These are phyloP conservation scores for Xenus cinereus DNA, from an alignment of 2,113 vertebrate genomes.

Conservation along the genomic window DNA sequence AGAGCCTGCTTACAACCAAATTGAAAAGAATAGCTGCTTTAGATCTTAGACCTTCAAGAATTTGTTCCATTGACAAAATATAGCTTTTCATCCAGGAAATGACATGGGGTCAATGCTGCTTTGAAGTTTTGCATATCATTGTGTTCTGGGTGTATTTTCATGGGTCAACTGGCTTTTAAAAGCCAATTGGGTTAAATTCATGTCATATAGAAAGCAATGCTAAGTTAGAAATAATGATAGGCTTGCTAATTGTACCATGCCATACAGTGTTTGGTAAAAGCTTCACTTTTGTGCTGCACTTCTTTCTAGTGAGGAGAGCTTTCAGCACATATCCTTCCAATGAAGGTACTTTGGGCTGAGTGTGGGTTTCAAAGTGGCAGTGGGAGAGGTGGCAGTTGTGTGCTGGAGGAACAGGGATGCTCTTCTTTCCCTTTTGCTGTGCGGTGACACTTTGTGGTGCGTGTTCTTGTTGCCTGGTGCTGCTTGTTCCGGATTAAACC, in stretches of 20 bases:
- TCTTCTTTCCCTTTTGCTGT: not conserved
- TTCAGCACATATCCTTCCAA: not conserved
- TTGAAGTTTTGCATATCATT: not conserved
- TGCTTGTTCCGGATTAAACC: not conserved
- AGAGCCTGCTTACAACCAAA: not conserved
- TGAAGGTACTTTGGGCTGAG: not conserved
- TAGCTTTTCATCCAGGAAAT: not conserved
- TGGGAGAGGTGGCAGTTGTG: not conserved
- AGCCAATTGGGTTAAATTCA: not conserved
- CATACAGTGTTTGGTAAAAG: not conserved
- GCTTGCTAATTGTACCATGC: not conserved
- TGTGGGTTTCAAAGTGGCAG: not conserved
- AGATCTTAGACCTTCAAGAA: not conserved
- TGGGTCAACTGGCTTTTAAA: not conserved
- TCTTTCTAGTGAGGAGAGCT: not conserved
- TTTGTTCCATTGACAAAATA: not conserved
- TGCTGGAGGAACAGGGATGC: not conserved
- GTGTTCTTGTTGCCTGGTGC: not conserved
- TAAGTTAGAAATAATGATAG: not conserved
- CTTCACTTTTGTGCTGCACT: not conserved
- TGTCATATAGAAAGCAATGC: not conserved
- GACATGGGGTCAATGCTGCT: not conserved
- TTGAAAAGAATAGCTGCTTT: conserved; percentile 17
- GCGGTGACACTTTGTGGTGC: not conserved
- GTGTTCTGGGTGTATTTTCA: not conserved